These are phyloP conservation scores for Peromyscus californicus DNA, from an alignment of 2,113 vertebrate genomes.

Conservation along the genomic window DNA sequence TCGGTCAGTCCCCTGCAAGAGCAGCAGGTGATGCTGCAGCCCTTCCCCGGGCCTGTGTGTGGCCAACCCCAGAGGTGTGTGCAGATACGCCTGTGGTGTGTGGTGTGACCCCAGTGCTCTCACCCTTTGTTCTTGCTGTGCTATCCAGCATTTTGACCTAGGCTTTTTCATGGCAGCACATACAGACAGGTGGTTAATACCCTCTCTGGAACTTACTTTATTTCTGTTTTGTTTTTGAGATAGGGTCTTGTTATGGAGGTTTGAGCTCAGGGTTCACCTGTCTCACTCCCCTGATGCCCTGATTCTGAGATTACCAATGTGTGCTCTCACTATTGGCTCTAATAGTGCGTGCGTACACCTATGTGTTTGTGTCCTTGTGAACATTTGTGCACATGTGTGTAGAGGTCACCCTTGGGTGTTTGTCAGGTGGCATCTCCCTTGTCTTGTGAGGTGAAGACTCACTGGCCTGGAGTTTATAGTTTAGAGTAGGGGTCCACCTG, in stretches of 20 bases:
- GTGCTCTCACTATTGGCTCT: background rate
- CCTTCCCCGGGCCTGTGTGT: background rate
- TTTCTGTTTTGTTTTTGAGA: background rate
- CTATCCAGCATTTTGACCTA: background rate
- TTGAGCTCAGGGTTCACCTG: background rate
- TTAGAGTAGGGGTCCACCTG: background rate
- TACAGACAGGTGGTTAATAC: background rate
- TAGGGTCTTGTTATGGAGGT: background rate
- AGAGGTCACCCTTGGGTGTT: background rate
- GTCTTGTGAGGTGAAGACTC: background rate
- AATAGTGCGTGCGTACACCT: background rate
- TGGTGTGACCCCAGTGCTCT: background rate
- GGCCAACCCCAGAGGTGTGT: background rate
- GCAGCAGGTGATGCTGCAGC: background rate
- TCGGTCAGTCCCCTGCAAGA: background rate
- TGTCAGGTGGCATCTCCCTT: background rate
- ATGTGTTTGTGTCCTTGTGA: background rate
- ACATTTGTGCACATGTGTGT: background rate
- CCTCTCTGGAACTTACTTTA: background rate
- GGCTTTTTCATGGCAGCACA: background rate
- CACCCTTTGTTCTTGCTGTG: background rate
- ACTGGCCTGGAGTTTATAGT: background rate
- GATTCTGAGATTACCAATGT: background rate
- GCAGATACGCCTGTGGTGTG: no score
- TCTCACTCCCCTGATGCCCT: background rate